Conservation (phyloP, 64 coral and sea anemone species). For the Montipora efflorescens region DNA sequence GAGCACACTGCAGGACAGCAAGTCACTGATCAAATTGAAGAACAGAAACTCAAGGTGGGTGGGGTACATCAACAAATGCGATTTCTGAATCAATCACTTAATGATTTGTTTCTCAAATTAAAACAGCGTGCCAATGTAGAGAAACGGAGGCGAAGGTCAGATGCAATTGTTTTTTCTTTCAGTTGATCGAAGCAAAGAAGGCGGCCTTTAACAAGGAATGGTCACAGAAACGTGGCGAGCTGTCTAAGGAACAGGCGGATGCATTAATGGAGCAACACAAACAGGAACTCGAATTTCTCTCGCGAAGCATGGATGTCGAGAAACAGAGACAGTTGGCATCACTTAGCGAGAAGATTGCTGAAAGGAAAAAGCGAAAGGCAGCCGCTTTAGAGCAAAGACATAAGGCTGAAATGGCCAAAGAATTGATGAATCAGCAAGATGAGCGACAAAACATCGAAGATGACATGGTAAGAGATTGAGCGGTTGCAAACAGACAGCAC, state of each 20-base stretch:
- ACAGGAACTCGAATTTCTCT: conserved; percentile 86
- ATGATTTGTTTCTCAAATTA: too few species aligned
- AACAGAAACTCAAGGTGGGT: conserved; percentile 90
- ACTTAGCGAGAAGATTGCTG: conserved; percentile 84
- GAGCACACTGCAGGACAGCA: conserved; percentile 37
- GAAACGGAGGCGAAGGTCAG: too few species aligned
- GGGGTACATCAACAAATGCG: background rate
- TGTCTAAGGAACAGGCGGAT: conserved; percentile 89
- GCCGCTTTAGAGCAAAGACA: conserved; percentile 75
- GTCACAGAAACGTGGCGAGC: conserved; percentile 53
- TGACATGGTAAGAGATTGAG: conserved; percentile 44
- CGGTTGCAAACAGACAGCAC: background rate
- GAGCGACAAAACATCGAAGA: conserved; percentile 79
- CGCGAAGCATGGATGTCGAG: conserved; percentile 90
- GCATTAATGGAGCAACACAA: conserved; percentile 85
- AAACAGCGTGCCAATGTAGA: too few species aligned
- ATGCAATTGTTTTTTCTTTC: background rate
- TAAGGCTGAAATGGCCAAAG: conserved; percentile 84
- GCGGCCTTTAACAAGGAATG: conserved; percentile 88
- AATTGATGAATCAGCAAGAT: conserved; percentile 85
- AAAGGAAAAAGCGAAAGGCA: conserved; percentile 78
- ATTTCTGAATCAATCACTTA: too few species aligned
- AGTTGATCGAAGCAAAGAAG: conserved; percentile 92
- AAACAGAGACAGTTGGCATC: conserved; percentile 82
- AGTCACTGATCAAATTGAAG: conserved; percentile 79